These are phyloP conservation scores for Capricornis sumatraensis DNA, from an alignment of 2,113 vertebrate species.

Conservation along the genomic window DNA sequence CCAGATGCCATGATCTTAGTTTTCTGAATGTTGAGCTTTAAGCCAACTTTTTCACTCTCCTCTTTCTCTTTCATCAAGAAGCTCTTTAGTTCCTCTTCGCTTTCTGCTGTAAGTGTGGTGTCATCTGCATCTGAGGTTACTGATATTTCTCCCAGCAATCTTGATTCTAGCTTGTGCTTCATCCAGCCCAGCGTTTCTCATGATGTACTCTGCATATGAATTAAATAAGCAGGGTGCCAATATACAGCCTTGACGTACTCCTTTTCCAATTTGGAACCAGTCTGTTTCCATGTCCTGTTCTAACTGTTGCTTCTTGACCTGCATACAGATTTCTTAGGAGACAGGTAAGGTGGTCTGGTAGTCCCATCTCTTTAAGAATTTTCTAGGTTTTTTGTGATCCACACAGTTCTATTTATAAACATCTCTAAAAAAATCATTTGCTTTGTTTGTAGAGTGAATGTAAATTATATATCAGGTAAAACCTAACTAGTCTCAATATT, in stretches of 20 bases:
- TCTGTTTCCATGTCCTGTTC: background rate
- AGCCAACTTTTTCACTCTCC: background rate
- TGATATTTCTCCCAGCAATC: background rate
- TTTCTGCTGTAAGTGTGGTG: rapidly evolving
- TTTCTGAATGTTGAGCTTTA: background rate
- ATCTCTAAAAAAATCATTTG: background rate
- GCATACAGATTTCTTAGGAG: background rate
- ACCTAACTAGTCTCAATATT: background rate
- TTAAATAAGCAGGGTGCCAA: background rate
- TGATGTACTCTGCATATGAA: background rate
- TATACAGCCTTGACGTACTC: background rate
- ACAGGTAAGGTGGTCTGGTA: background rate
- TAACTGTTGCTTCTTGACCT: background rate
- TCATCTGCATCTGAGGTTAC: background rate
- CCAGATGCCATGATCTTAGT: background rate
- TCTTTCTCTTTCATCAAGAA: background rate
- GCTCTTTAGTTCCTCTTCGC: rapidly evolving
- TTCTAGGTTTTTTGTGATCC: background rate
- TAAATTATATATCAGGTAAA: background rate
- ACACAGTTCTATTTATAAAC: background rate
- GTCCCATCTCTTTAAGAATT: background rate
- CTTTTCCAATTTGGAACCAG: background rate
- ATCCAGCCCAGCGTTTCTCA: background rate
- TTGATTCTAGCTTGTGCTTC: background rate
- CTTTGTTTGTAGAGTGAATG: background rate